Base-by-base conservation (phyloP, 1,140 invertebrate species). In the Trinorchestia longiramus region DNA sequence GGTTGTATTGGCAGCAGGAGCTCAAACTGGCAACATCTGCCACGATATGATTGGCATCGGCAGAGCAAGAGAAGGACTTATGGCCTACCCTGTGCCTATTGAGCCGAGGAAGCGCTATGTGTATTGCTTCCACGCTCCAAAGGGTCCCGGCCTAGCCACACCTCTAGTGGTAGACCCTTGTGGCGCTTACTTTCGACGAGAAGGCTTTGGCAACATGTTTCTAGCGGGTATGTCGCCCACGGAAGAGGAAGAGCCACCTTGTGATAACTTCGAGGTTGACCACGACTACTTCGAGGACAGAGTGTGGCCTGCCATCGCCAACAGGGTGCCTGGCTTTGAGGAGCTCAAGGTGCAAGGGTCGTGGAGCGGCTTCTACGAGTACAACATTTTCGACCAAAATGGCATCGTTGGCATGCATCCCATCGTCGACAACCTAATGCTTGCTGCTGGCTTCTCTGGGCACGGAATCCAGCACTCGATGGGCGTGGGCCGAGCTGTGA, bases 371-470 rank as follows among this genome's bases (percentile, higher is more conserved):
- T 98, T 98, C 97, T 99, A 99, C 97, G 99, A 99, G 97, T 99
- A 98, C 97, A 99, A 99, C 97, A 98, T 97, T 19, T 99, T 98
- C 97, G 99, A 99, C 97, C 98, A 99, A 97, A 99, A 99, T 97
- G 99, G 98, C 88, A 98, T 99, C 95, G 98, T 99, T 96, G 99
- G 99, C 1, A 97, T 97, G 28, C 99, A 99, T 98, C 99, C 99
- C 11, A 98, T 98, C 96, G 98, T 98, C 97, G 97, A 97, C 0
- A 99, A 99, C 97, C 97, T 99, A 77, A 98, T 98, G 96, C 98
- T 99, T 97, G 99, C 99, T 0, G 98, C 98, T 96, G 99, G 99
- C 57, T 99, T 99, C 97, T 99, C 99, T 97, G 99, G 99, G 19
- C 98, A 99, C 97, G 96, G 96, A 96, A 98, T 99, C 96, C 98